Base-by-base conservation (phyloP, 2,113 vertebrate genomes). In the Cnemophilus loriae region DNA sequence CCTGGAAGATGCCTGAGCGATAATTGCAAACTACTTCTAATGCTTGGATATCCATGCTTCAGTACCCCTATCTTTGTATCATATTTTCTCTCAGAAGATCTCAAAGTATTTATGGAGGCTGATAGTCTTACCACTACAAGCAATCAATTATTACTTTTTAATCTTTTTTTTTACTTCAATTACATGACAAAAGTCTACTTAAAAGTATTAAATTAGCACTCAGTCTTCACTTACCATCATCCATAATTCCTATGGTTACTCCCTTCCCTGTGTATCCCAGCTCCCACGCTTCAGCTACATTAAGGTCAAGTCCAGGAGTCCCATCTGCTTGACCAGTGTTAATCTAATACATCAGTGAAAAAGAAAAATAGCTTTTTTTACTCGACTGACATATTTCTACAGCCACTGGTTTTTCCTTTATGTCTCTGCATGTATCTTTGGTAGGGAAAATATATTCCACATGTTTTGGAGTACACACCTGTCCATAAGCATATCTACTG, bases 281-380 rank as follows among this genome's bases (percentile, higher is more conserved):
- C 85, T 98, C 98, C 99, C 99, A 99, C 7, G 99, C 99, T 98
- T 99, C 99, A 39, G 99, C 99, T 97, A 99, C 99, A 80, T 99
- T 99, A 87, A 99, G 98, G 96, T 99, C 99, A 94, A 99, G 98
- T 84, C 99, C 99, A 49, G 99, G 99, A 81, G 99, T 99, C 67
- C 99, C 99, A 90, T 99, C 99, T 70, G 99, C 99, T 98, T 99
- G 99, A 75, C 99, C 99, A 37, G 99, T 99, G 97, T 99, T 99
- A 97, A 99, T 99, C 99, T 99, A 98, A 98, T 96, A 95, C 50
- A 93, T 84, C 78, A 98, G 94, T 96, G 59, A 86, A 95, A 98
- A 95, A 96, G 47, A 87, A 96, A 37, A 97, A 89, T 3, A 94
- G 79, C n/a, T 46, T 87, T 64, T 95, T 96, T 96, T 80, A 94